A percentile compares a stretch with the other conserved stretches of the same genome.
Evolutionary conservation across 2,113 vertebrate species (phyloP).

Genomic region (Cichladusa arquata): DNA sequence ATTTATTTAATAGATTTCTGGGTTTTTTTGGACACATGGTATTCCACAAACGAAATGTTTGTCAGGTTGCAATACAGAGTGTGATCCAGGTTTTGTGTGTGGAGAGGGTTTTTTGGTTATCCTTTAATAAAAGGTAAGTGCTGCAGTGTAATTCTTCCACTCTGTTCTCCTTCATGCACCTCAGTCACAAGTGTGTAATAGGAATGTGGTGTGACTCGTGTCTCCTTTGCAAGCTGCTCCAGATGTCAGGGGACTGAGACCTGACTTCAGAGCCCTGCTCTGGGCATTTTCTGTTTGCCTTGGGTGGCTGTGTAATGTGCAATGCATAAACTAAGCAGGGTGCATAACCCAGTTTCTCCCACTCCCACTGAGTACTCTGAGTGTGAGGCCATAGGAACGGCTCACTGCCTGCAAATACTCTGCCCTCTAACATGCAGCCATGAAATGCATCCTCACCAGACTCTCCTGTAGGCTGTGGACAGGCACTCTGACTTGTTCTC

Average conservation of each 20-base stretch:
- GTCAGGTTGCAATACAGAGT: background rate
- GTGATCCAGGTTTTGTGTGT: background rate
- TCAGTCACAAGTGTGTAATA: background rate
- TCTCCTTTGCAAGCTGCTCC: background rate
- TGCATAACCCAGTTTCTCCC: background rate
- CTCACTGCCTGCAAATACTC: background rate
- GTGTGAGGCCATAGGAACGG: background rate
- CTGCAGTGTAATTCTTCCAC: background rate
- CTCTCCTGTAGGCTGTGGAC: background rate
- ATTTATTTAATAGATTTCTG: background rate
- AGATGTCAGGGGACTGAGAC: background rate
- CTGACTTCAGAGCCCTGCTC: background rate
- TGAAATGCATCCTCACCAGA: background rate
- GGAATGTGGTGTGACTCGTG: background rate
- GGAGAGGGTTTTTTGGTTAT: background rate
- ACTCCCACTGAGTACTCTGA: background rate
- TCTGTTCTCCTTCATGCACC: background rate
- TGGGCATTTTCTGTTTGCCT: background rate
- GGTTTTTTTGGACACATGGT: background rate
- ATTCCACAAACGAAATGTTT: background rate
- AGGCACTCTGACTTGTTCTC: background rate
- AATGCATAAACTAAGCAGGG: background rate
- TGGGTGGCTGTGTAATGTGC: background rate
- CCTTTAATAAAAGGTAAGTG: background rate
- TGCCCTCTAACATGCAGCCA: background rate